Conservation (phyloP, 2,797 vertebrate genomes). For the Anableps anableps region DNA sequence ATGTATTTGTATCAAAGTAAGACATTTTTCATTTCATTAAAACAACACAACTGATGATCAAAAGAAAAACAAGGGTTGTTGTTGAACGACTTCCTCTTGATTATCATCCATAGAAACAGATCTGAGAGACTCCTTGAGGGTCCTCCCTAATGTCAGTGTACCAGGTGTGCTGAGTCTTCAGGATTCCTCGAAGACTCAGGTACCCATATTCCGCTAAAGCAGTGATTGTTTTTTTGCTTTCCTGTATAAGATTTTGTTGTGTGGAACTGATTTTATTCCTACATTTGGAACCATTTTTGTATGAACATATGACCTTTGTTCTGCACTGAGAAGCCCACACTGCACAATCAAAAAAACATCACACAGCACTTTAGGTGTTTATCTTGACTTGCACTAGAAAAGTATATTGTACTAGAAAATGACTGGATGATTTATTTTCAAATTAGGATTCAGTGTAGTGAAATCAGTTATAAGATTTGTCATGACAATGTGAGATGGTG, state of each 20-base stretch:
- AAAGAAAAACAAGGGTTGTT: neutral
- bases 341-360: neutral
- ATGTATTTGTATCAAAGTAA: neutral
- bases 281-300: neutral
- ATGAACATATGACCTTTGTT: neutral
- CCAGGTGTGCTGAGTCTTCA: neutral
- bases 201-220: neutral
- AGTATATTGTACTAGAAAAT: neutral
- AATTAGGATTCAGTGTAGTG: neutral
- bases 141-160: neutral
- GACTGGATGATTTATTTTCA: neutral
- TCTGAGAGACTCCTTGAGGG: neutral
- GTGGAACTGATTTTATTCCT: neutral
- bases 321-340: neutral
- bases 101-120: neutral
- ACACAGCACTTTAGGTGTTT: too few species aligned
- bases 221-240: neutral
- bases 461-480: too few species aligned
- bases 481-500: too few species aligned
- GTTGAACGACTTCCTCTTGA: neutral
- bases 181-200: neutral
- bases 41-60: neutral
- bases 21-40: neutral
- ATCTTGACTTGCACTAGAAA: too few species aligned
- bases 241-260: neutral